Conservation (phyloP, 2,888 invertebrate species). For the Sarcophaga variegata region DNA sequence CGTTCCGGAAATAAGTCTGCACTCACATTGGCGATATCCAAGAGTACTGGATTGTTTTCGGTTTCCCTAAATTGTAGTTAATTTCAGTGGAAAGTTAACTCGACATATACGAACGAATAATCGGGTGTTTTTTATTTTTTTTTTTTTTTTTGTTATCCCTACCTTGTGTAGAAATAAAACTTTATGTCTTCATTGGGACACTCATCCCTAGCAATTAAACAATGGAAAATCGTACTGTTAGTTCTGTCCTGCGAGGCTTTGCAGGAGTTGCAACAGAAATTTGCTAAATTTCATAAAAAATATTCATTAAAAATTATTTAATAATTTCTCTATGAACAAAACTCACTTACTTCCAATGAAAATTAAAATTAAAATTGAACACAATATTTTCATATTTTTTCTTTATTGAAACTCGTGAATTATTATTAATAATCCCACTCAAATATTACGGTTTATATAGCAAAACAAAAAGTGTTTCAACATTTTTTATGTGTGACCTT, state of each 20-base stretch:
- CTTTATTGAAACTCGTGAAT: too few relatives aligned
- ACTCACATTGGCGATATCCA: conserved; percentile 77
- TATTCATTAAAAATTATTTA: not conserved
- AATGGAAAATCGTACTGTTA: conserved; percentile 67
- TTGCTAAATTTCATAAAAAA: not conserved
- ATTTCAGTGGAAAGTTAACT: not conserved
- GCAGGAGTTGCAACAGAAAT: conserved; percentile 1
- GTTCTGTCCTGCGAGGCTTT: not conserved
- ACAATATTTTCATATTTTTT: conserved; percentile 41
- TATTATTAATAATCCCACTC: too few relatives aligned
- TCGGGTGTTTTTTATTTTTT: not conserved
- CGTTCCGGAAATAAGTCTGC: conserved; percentile 71
- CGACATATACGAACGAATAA: conserved; percentile 2
- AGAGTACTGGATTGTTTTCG: conserved; percentile 81
- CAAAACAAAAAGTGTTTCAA: not conserved
- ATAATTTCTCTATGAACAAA: not conserved
- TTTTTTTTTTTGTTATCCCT: conserved; percentile 69
- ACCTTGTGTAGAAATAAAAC: conserved; percentile 86
- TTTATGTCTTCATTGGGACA: conserved; percentile 85
- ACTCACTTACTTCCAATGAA: conserved; percentile 35
- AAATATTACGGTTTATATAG: too few relatives aligned
- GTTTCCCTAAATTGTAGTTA: conserved; percentile 58
- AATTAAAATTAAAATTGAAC: not conserved
- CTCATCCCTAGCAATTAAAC: conserved; percentile 72
- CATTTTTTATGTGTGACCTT: conserved; percentile 26